phyloP scores from a whole-genome alignment of 2,797 vertebrate species.

The Falco rusticolus region DNA sequence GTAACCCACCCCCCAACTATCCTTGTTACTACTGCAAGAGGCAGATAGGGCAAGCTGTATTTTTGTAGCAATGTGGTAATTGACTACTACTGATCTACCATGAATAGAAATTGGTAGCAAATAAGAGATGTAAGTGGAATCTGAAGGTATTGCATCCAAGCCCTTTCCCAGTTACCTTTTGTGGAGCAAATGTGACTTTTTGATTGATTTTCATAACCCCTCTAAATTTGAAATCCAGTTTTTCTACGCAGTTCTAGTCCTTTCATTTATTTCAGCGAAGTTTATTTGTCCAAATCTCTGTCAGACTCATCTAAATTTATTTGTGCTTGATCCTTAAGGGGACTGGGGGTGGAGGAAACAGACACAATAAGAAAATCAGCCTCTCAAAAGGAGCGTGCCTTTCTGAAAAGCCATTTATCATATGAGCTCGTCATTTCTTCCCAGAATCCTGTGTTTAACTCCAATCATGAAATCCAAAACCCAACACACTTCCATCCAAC shows the following conservation, averaged over 20 bases:
- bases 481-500: neutral
- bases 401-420: conserved; percentile 13
- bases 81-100: neutral
- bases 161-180: neutral
- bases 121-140: neutral
- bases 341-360: neutral
- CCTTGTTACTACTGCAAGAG: neutral
- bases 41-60: neutral
- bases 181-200: neutral
- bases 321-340: neutral
- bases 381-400: neutral
- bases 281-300: neutral
- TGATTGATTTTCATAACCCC: neutral
- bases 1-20: too few relatives aligned
- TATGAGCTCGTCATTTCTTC: neutral
- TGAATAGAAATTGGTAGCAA: neutral
- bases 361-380: neutral
- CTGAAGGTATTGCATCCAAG: neutral
- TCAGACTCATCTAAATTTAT: neutral
- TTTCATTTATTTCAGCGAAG: neutral
- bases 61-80: neutral
- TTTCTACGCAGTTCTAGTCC: neutral
- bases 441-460: neutral
- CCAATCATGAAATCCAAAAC: conserved; percentile 25
- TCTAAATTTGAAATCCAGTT: neutral